Conservation (phyloP, 2,888 invertebrate genomes). For the Melipona beecheii region DNA sequence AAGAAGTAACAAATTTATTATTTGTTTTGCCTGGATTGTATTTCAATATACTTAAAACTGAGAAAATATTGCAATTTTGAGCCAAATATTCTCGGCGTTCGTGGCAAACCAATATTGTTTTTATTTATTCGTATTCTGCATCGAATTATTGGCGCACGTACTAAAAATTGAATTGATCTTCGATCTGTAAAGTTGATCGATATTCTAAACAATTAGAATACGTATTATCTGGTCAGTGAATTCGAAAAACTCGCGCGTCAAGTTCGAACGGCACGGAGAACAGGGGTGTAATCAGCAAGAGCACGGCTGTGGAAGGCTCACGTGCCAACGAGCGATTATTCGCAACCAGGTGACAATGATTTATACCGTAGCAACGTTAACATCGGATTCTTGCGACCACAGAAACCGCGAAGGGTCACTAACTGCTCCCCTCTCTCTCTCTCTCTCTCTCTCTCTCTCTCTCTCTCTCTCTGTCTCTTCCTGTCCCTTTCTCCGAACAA, state of each 20-base stretch:
- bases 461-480: background rate
- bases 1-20: too few relatives aligned
- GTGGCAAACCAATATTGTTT: too few relatives aligned
- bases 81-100: too few relatives aligned
- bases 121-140: too few relatives aligned
- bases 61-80: too few relatives aligned
- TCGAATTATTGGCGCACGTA: too few relatives aligned
- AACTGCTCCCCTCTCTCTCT: slow-evolving; percentile 15
- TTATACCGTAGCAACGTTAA: slow-evolving; percentile 56
- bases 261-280: background rate
- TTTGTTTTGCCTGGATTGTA: too few relatives aligned
- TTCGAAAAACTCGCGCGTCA: background rate
- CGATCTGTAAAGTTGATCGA: background rate
- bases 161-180: background rate
- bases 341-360: slow-evolving; percentile 62
- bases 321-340: slow-evolving; percentile 61
- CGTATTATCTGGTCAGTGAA: background rate
- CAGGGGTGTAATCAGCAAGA: slow-evolving; percentile 5
- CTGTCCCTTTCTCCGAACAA: background rate
- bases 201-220: too few relatives aligned
- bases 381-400: slow-evolving; percentile 65
- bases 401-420: slow-evolving; percentile 64
- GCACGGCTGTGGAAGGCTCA: slow-evolving; percentile 41
- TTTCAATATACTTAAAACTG: too few relatives aligned
- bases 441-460: background rate